Evolutionary conservation across 2,113 vertebrate species (phyloP).

Genomic region (Apus apus): DNA sequence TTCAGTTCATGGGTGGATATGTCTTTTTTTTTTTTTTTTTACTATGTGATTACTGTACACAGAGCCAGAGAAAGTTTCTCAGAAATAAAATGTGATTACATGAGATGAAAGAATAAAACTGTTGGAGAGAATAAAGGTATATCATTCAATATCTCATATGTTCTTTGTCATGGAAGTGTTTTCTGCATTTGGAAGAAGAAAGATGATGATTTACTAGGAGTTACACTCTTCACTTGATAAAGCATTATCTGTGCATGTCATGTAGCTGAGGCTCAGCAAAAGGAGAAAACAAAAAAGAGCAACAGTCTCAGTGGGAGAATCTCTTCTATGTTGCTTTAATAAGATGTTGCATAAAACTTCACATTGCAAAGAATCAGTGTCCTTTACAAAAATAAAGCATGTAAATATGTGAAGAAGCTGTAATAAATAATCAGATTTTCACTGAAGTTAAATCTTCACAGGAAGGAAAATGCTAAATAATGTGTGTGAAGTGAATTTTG

Average conservation of each 20-base stretch:
- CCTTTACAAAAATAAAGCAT: not conserved
- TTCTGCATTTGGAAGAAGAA: not conserved
- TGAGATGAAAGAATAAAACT: constrained; percentile 5
- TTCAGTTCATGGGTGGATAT: not conserved
- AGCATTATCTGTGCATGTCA: not conserved
- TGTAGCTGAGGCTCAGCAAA: not conserved
- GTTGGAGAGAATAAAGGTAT: not conserved
- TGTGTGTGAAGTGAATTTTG: not conserved
- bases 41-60: not conserved
- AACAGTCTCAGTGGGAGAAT: not conserved
- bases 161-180: not conserved
- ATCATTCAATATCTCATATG: not conserved
- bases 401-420: not conserved
- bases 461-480: not conserved
- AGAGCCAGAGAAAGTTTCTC: not conserved
- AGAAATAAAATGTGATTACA: not conserved
- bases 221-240: not conserved
- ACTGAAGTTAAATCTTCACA: not conserved
- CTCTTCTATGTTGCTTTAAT: not conserved
- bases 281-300: not conserved
- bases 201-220: not conserved
- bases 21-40: not conserved
- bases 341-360: not conserved
- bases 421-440: not conserved
- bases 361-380: not conserved